Percentiles rank a stretch among this genome's conserved stretches.
Evolutionary conservation across 2,113 vertebrate genomes (phyloP).

Genomic region (Ophiodon elongatus): DNA sequence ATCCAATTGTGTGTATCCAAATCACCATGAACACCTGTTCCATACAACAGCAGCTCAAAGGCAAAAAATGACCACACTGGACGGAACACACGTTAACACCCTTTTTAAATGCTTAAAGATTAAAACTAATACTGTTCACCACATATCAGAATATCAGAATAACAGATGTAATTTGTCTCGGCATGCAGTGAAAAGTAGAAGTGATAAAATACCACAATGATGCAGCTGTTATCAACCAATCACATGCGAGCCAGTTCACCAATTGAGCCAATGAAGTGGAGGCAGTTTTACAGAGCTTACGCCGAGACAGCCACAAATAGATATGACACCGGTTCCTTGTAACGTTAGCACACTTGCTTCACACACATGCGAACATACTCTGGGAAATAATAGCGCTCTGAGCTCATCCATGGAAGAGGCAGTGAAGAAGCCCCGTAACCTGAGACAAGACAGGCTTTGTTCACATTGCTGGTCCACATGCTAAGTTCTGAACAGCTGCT

Average conservation of each 20-base stretch:
- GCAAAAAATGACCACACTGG: background rate
- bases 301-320: slow-evolving; percentile 40
- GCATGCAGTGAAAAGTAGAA: background rate
- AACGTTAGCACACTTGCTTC: slow-evolving; percentile 38
- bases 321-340: slow-evolving; percentile 57
- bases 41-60: background rate
- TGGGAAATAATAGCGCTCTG: slow-evolving; percentile 55
- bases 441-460: slow-evolving; percentile 23
- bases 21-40: background rate
- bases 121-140: background rate
- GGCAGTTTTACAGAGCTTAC: slow-evolving; percentile 8
- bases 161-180: background rate
- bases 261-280: slow-evolving; percentile 23
- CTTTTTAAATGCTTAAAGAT: background rate
- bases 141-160: background rate
- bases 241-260: background rate
- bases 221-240: slow-evolving; percentile 31
- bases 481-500: slow-evolving; percentile 29
- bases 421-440: slow-evolving; percentile 45
- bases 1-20: background rate
- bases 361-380: slow-evolving; percentile 4
- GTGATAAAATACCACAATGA: slow-evolving; percentile 10
- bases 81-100: background rate
- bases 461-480: background rate
- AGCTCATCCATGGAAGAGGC: slow-evolving; percentile 56